Base-by-base conservation (phyloP, 2,888 invertebrate genomes). In the Stegana nigrithorax region DNA sequence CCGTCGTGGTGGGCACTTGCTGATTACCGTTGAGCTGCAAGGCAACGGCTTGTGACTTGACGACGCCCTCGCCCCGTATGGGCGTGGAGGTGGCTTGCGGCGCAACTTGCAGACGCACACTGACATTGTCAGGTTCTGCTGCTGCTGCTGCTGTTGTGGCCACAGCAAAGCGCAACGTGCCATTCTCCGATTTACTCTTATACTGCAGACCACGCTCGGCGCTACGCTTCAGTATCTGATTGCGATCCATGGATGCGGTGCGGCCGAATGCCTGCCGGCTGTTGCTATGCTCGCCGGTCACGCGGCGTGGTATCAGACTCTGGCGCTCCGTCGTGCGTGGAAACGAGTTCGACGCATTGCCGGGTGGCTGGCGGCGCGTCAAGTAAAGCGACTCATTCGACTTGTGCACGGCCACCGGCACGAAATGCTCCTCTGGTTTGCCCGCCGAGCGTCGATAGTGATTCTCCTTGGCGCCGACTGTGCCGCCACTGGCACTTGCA, bases 181-280 rank as follows among this genome's bases (percentile, higher is more conserved):
- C n/a, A n/a, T n/a, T n/a, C n/a, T n/a, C n/a, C n/a, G n/a, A n/a
- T n/a, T n/a, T n/a, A n/a, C n/a, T n/a, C n/a, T n/a, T n/a, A n/a
- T n/a, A n/a, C n/a, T 62, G 60, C 26, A 55, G 32, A 60, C 59
- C 47, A 3, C 66, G 57, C 4, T 63, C 71, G 25, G 25, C 68
- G 59, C 64, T 77, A 42, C 73, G 68, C 64, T 60, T 81, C 2
- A 78, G 63, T 19, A 80, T 84, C 61, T 84, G 83, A 57, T 74
- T 78, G 17, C 83, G 76, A 71, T 84, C 83, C 81, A 84, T 82
- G 1, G 83, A 84, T 1, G 78, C 72, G 0, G 81, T 78, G 5
- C 83, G 73, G 1, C 70, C 73, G 19, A 84, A 79, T 2, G 73
- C 67, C 23, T 75, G 69, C 44, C 65, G 59, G n/a, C 66, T 71